Conservation (phyloP, 1,140 invertebrate genomes). For the Caenorhabditis briggsae region DNA sequence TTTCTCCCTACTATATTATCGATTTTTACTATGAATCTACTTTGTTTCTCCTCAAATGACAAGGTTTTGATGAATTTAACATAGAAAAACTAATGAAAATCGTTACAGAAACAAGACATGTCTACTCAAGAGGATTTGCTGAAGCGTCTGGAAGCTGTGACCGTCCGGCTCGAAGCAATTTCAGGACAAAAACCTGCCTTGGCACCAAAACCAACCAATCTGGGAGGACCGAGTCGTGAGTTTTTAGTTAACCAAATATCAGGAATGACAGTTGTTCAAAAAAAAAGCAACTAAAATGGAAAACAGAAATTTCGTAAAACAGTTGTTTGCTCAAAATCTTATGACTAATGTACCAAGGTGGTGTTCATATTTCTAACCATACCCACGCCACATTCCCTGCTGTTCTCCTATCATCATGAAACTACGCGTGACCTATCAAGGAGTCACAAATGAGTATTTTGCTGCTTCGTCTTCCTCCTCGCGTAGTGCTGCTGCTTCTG, state of each 20-base stretch:
- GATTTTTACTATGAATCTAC: slow-evolving; percentile 42
- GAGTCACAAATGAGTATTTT: slow-evolving; percentile 19
- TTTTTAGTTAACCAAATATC: slow-evolving; percentile 25
- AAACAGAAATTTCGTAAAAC: not conserved
- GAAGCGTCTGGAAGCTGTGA: slow-evolving; percentile 71
- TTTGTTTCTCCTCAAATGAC: slow-evolving; percentile 35
- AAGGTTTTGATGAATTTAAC: slow-evolving; percentile 6
- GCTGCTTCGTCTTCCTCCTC: not conserved
- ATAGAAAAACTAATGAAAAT: not conserved
- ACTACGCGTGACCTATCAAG: slow-evolving; percentile 44
- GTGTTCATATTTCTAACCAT: not conserved
- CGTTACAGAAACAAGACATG: slow-evolving; percentile 53
- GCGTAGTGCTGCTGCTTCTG: not conserved
- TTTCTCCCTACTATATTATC: not conserved
- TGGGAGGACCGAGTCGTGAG: slow-evolving; percentile 50
- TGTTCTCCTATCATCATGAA: slow-evolving; percentile 21
- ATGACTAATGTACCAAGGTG: slow-evolving; percentile 15
- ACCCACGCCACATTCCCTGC: not conserved
- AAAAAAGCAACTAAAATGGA: not conserved
- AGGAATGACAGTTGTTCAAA: not conserved
- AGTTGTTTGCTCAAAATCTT: slow-evolving; percentile 47
- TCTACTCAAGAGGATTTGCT: slow-evolving; percentile 65
- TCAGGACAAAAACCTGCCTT: slow-evolving; percentile 71
- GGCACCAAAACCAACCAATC: slow-evolving; percentile 71
- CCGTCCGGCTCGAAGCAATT: slow-evolving; percentile 72